phyloP scores from a whole-genome alignment of 53 echinoderm and acorn worm genomes.

The Holothuria leucospilota region DNA sequence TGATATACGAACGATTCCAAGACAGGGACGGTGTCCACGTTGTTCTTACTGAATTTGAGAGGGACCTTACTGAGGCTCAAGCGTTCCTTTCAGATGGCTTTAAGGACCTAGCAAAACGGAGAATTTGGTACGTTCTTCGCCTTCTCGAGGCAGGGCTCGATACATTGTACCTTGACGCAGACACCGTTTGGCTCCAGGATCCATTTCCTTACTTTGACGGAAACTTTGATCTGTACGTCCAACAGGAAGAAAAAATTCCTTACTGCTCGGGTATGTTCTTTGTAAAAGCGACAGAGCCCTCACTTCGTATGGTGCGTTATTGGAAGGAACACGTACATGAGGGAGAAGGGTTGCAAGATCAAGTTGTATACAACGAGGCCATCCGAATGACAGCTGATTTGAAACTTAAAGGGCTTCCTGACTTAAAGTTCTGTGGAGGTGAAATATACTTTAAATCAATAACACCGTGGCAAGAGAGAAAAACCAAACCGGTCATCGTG shows the following conservation, averaged over 20 bases:
- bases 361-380: slow-evolving; percentile 10
- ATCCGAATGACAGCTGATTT: neutral
- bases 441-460: slow-evolving; percentile 16
- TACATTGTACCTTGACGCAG: slow-evolving; percentile 12
- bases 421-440: slow-evolving; percentile 9
- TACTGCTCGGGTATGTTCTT: slow-evolving; percentile 34
- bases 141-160: slow-evolving; percentile 7
- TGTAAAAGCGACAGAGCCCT: neutral
- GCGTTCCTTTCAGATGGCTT: neutral
- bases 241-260: slow-evolving; percentile 19
- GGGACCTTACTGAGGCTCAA: neutral
- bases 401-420: slow-evolving; percentile 16
- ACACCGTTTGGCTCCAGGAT: slow-evolving; percentile 26
- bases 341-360: slow-evolving; percentile 1
- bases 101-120: slow-evolving; percentile 12
- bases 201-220: neutral
- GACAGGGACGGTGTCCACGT: neutral
- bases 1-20: slow-evolving; percentile 6
- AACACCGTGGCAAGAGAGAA: slow-evolving; percentile 17
- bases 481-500: slow-evolving; percentile 13
- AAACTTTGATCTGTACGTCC: slow-evolving; percentile 11
- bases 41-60: neutral
- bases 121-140: neutral
- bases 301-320: neutral
- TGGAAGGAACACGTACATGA: slow-evolving; percentile 30